A percentile compares a stretch with the other conserved stretches of the same genome.
These are phyloP conservation scores for Drosophila mojavensis DNA, from an alignment of 1,140 invertebrate species.

Conservation along the genomic window DNA sequence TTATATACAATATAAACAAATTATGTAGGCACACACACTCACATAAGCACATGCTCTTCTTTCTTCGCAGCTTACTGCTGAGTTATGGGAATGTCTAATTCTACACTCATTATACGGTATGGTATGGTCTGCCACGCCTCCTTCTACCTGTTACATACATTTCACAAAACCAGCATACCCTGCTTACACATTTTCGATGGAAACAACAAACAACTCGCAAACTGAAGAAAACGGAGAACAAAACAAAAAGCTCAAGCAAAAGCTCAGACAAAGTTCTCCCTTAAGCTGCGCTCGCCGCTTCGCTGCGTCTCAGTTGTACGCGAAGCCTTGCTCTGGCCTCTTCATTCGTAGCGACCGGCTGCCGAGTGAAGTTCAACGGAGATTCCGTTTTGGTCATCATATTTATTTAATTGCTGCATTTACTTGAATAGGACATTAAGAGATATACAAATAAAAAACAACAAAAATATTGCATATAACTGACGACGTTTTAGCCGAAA, in stretches of 20 bases:
- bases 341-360: slow-evolving; percentile 12
- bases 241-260: slow-evolving; percentile 30
- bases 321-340: slow-evolving; percentile 52
- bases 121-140: no score
- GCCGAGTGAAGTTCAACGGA: slow-evolving; percentile 17
- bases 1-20: no score
- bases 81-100: no score
- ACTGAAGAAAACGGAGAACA: slow-evolving; percentile 2
- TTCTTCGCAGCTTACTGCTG: no score
- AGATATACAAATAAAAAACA: no score
- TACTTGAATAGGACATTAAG: slow-evolving; percentile 49
- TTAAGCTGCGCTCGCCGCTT: slow-evolving; percentile 19
- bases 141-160: no score
- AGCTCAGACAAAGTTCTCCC: slow-evolving; percentile 40
- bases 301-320: slow-evolving; percentile 38
- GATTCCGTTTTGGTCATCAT: slow-evolving; percentile 50
- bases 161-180: no score
- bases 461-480: slow-evolving; percentile 23
- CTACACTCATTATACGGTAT: no score
- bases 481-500: slow-evolving; percentile 53
- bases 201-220: neutral
- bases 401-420: slow-evolving; percentile 30
- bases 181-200: no score
- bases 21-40: no score
- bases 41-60: no score